Conservation (phyloP, 2,113 vertebrate genomes). For the Sus scrofa region T2T-Sscrofa CM000820.6:14757001-14757500, state of each 20-base stretch:
- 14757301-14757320: constrained; percentile 81
- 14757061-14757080: background rate
- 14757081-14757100: constrained; percentile 41
- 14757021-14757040: background rate
- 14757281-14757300: constrained; percentile 77
- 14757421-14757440: constrained; percentile 36
- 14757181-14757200: constrained; percentile 64
- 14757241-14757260: constrained; percentile 73
- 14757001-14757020: background rate
- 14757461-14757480: background rate
- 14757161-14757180: constrained; percentile 80
- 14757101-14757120: constrained; percentile 71
- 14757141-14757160: constrained; percentile 76
- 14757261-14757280: constrained; percentile 80
- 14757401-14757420: constrained; percentile 46
- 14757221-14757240: constrained; percentile 56
- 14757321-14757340: constrained; percentile 54
- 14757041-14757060: background rate
- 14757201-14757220: constrained; percentile 79
- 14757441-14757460: background rate
- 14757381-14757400: constrained; percentile 52
- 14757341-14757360: constrained; percentile 76
- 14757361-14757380: constrained; percentile 81
- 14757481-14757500: background rate
- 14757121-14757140: constrained; percentile 47